Evolutionary conservation across 2,797 vertebrate genomes (phyloP).

Genomic region (Dryobates pubescens): DNA sequence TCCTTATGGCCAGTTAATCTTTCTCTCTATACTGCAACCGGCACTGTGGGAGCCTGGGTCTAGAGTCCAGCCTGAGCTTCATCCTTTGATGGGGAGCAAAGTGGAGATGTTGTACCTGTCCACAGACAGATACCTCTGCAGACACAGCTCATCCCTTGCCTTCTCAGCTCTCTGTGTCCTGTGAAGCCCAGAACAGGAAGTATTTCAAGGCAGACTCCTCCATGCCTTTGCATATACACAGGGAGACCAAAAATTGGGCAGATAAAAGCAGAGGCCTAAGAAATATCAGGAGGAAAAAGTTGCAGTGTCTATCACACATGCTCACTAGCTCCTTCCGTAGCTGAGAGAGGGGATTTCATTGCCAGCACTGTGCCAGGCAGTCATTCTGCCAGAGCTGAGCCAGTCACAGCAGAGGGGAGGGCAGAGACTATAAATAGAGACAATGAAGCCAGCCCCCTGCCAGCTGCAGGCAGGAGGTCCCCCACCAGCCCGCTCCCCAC

Average conservation of each 20-base stretch:
- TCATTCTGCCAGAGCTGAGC: not conserved
- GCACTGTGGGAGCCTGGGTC: not conserved
- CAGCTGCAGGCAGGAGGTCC: conserved; percentile 11
- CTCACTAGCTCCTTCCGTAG: conserved; percentile 51
- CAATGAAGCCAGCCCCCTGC: not conserved
- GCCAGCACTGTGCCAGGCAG: not conserved
- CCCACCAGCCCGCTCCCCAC: not conserved
- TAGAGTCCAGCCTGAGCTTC: not conserved
- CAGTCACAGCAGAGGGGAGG: conserved; percentile 38
- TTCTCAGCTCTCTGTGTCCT: not conserved
- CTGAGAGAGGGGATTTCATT: not conserved
- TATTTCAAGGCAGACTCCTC: not conserved
- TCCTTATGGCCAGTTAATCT: not conserved
- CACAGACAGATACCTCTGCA: not conserved
- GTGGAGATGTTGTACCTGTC: not conserved
- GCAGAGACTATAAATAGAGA: not conserved
- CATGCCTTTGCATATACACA: accelerated
- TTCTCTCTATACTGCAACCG: not conserved
- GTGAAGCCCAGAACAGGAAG: accelerated
- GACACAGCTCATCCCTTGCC: not conserved
- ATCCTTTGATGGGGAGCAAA: not conserved
- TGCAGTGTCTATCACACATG: conserved; percentile 13
- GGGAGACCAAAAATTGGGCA: not conserved
- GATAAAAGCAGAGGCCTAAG: not conserved
- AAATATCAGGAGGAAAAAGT: conserved; percentile 10